Evolutionary conservation across 2,888 invertebrate genomes (phyloP).

Genomic region (Chrysodeixis includens): DNA sequence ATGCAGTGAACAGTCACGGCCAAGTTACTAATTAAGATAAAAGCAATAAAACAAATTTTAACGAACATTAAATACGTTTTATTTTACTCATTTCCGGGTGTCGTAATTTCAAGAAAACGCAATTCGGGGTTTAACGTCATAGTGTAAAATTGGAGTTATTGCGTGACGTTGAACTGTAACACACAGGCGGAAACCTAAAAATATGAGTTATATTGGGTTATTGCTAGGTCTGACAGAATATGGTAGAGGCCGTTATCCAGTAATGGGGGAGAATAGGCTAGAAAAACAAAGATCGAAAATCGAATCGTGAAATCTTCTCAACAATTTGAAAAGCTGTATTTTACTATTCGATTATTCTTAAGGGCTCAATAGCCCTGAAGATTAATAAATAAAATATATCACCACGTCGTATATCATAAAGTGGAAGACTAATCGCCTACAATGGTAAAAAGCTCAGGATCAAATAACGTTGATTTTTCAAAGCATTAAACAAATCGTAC

Average conservation of each 20-base stretch:
- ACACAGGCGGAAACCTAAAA: conserved; percentile 1
- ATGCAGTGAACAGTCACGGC: background rate
- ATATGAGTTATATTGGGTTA: background rate
- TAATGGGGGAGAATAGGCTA: no score
- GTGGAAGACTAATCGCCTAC: background rate
- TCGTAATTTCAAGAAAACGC: conserved; percentile 1
- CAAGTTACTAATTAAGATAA: background rate
- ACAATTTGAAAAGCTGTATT: no score
- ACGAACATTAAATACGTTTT: background rate
- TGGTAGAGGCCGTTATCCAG: no score
- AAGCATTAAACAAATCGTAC: conserved; percentile 40
- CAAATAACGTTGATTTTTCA: conserved; percentile 10
- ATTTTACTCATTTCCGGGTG: background rate
- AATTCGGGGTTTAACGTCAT: background rate
- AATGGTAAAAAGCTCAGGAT: background rate
- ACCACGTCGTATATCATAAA: no score
- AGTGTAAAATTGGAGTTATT: background rate
- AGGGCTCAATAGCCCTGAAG: no score
- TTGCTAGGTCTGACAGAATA: background rate
- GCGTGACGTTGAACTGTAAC: background rate
- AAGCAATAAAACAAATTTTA: background rate
- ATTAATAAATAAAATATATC: no score
- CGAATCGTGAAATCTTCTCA: no score
- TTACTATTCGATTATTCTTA: no score
- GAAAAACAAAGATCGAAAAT: no score